Percentiles rank a stretch among this genome's conserved stretches.
Conservation (phyloP, 2,797 vertebrate species). For the Sebastes jordani region DNA sequence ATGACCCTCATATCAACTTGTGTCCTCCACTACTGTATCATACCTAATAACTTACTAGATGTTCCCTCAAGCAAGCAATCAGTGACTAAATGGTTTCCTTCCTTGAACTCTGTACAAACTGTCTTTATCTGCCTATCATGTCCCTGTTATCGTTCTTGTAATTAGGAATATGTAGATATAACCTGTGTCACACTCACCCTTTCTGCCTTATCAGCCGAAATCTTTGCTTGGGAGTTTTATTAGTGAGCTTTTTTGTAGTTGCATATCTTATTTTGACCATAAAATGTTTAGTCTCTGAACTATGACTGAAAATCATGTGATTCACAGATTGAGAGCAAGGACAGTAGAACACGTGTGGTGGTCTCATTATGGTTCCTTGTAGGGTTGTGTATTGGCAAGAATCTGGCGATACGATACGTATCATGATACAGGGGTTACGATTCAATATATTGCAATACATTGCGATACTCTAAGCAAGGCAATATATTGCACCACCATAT, state of each 20-base stretch:
- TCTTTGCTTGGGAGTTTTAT: constrained; percentile 40
- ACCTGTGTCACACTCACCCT: constrained; percentile 32
- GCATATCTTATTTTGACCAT: background rate
- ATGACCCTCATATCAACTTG: constrained; percentile 2
- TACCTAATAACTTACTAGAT: background rate
- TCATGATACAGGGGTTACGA: no score
- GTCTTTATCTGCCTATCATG: background rate
- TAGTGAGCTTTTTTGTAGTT: constrained; percentile 13
- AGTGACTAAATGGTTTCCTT: background rate
- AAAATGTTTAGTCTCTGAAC: constrained; percentile 2
- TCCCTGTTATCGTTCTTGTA: constrained; percentile 11
- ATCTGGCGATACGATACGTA: no score
- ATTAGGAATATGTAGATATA: constrained; percentile 9
- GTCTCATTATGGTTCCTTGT: background rate
- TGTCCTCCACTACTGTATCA: background rate
- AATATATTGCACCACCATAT: no score
- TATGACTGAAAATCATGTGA: constrained; percentile 21
- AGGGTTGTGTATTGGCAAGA: no score
- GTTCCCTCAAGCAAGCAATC: background rate
- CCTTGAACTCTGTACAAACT: constrained; percentile 16
- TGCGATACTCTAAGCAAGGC: no score
- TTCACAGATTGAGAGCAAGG: background rate
- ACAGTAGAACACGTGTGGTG: background rate
- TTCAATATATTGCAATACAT: no score
- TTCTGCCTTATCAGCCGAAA: constrained; percentile 46